These are phyloP conservation scores for Metallyticus violacea DNA, from an alignment of 2,888 invertebrate genomes.

Conservation along the genomic window DNA sequence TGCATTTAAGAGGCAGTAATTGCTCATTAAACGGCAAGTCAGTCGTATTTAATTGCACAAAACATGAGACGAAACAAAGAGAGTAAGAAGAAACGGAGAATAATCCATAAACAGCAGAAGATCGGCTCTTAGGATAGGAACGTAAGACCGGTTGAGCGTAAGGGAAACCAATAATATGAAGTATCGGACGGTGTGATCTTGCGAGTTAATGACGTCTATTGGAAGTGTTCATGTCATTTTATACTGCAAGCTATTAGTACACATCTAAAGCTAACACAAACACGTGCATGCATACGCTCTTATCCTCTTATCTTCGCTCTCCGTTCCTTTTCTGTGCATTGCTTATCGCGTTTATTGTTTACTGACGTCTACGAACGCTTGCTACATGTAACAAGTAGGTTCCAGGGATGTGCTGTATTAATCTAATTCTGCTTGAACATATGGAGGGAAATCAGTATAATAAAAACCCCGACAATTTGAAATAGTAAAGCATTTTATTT, in stretches of 20 bases:
- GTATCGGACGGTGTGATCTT: not conserved
- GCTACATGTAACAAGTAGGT: not conserved
- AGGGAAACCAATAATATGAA: not conserved
- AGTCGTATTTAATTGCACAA: not conserved
- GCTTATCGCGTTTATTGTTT: not conserved
- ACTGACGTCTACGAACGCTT: not conserved
- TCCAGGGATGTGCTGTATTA: not conserved
- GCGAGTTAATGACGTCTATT: not conserved
- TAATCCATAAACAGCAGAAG: not conserved
- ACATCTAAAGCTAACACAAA: not conserved
- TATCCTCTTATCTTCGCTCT: not conserved
- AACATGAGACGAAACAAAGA: no score
- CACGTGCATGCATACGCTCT: no score
- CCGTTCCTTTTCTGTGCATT: not conserved
- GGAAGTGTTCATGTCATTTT: not conserved
- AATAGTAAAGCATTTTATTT: not conserved
- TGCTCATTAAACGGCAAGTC: not conserved
- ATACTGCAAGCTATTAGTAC: not conserved
- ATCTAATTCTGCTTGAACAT: not conserved
- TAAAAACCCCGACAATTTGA: not conserved
- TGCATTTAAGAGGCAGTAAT: not conserved
- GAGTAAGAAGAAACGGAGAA: not conserved
- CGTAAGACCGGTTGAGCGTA: not conserved
- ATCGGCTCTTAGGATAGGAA: not conserved
- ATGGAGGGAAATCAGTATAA: not conserved